Percentiles rank a stretch among this genome's conserved stretches.
phyloP scores from a whole-genome alignment of 2,797 vertebrate species.

The Novumbra hubbsi region DNA sequence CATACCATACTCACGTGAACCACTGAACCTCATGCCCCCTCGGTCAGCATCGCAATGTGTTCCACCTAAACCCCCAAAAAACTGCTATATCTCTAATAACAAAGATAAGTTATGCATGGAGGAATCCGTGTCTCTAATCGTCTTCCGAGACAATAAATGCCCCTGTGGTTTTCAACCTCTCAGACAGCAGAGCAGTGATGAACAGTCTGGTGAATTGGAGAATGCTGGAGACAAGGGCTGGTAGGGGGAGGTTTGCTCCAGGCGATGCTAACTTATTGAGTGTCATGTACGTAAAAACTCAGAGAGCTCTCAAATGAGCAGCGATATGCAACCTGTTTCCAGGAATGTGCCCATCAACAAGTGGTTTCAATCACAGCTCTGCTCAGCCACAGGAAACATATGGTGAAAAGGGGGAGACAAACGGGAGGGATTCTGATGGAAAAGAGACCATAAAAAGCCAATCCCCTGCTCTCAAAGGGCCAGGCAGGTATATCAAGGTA shows the following conservation, averaged over 20 bases:
- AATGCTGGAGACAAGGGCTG: background rate
- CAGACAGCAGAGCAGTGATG: conserved; percentile 25
- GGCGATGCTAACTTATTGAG: conserved; percentile 32
- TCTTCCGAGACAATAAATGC: conserved; percentile 14
- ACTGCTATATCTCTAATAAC: conserved; percentile 31
- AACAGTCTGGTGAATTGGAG: conserved; percentile 9
- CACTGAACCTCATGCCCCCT: background rate
- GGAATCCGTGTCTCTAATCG: conserved; percentile 29
- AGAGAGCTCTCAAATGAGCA: background rate
- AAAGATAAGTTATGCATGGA: conserved; percentile 26
- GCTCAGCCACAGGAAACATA: conserved; percentile 19
- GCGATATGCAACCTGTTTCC: conserved; percentile 20
- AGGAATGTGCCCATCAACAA: conserved; percentile 35
- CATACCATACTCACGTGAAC: background rate
- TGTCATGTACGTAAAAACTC: conserved; percentile 27
- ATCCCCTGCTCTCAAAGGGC: conserved; percentile 7
- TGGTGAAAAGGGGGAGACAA: background rate
- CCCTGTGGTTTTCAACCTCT: conserved; percentile 30
- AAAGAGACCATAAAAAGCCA: conserved; percentile 27
- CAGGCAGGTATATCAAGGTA: conserved; percentile 12
- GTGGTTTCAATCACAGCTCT: conserved; percentile 33
- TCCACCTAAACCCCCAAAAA: background rate
- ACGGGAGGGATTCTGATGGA: conserved; percentile 4
- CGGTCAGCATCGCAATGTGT: background rate
- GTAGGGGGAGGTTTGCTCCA: conserved; percentile 6